These are phyloP conservation scores for Notodonta dromedarius DNA, from an alignment of 2,888 invertebrate genomes.

Conservation along the genomic window DNA sequence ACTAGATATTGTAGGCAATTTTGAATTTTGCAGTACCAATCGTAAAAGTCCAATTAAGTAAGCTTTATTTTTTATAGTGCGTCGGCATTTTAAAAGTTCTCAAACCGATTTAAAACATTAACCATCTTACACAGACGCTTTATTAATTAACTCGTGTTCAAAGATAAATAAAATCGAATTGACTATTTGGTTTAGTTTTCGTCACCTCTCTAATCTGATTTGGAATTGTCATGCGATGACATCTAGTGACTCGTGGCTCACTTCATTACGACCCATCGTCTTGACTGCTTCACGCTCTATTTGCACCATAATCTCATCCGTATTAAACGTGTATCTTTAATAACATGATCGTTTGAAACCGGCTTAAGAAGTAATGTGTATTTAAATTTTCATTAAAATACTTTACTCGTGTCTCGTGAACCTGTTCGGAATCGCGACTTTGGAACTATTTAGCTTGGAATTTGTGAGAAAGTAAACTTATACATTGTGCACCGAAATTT, in stretches of 20 bases:
- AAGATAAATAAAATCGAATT: slow-evolving; percentile 7
- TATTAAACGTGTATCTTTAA: slow-evolving; percentile 41
- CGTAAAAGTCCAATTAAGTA: too few species aligned
- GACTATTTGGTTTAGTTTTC: slow-evolving; percentile 31
- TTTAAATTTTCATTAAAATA: slow-evolving; percentile 30
- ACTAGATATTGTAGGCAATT: too few species aligned
- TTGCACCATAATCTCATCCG: slow-evolving; percentile 50
- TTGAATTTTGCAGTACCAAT: too few species aligned
- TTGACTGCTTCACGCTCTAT: slow-evolving; percentile 52
- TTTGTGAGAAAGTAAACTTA: not conserved
- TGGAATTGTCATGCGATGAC: slow-evolving; percentile 51
- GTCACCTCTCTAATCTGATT: slow-evolving; percentile 51
- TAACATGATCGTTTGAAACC: slow-evolving; percentile 47
- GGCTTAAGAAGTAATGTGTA: slow-evolving; percentile 38
- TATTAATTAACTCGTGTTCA: slow-evolving; percentile 6
- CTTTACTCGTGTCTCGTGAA: slow-evolving; percentile 22
- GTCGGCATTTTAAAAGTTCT: too few species aligned
- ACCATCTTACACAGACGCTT: not conserved
- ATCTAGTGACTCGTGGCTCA: slow-evolving; percentile 37
- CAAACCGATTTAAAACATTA: not conserved
- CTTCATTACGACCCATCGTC: slow-evolving; percentile 45
- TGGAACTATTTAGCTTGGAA: slow-evolving; percentile 1
- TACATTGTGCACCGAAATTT: not conserved
- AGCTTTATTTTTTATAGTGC: too few species aligned
- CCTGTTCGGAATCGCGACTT: slow-evolving; percentile 12